Evolutionary conservation across 2,113 vertebrate genomes (phyloP), one percentile per base, ranked within the genome.

Genomic region (Carassius gibelio): DNA sequence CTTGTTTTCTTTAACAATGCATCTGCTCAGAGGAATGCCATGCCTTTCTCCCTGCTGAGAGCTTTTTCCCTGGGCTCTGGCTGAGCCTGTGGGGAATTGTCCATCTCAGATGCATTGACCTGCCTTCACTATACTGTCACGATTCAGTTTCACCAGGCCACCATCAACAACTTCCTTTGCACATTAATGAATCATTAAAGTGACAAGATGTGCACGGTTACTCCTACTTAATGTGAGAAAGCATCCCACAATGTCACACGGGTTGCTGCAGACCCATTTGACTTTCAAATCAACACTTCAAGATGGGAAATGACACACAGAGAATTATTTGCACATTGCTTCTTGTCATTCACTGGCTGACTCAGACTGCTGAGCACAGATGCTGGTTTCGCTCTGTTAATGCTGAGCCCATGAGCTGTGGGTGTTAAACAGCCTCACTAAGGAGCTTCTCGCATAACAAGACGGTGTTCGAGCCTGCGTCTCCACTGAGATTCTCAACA

Each of bases 101-200:
- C 59, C 59, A 81, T 72, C 57, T 72, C 36, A 75, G 77, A 72
- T 38, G 30, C 19, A 7, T 50, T 74, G 84, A 64, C 71, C 57
- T 38, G 36, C 52, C 62, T 57, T n/a, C n/a, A 45, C 62, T 85
- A 50, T 10, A 42, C 50, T 9, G 26, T 81, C 77, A 81, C 79
- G 38, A 48, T 80, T 74, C 55, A 81, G 75, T 80, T 81, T 59
- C 68, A 74, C 19, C 26, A 11, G 77, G 71, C 68, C 52, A 74
- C 55, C 72, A 75, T 62, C 76, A 79, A 55, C 85, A 82, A 79
- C 74, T 84, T 71, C 45, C 23, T 75, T 75, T 4, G 42, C 61
- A 57, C 83, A 62, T 71, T 75, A 52, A 83, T 82, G 71, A 87
- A 82, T 84, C 80, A 68, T 83, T 85, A 52, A 88, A 34, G 23